Percentiles rank a stretch among this genome's conserved stretches.
phyloP scores from a whole-genome alignment of 2,113 vertebrate species.

The Saccopteryx bilineata region DNA sequence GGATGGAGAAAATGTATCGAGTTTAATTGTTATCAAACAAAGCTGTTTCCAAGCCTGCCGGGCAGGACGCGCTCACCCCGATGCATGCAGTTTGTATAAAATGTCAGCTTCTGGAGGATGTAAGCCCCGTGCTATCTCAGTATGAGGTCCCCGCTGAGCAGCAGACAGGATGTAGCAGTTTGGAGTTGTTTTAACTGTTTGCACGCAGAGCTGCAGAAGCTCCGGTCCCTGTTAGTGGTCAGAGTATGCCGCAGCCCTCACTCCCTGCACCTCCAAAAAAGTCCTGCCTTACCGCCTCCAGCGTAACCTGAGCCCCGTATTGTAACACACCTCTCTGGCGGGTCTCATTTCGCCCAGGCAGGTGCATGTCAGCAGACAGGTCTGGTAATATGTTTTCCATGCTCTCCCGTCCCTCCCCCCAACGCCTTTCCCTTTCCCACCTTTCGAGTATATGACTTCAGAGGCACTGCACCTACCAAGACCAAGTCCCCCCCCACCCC shows the following conservation, averaged over 20 bases:
- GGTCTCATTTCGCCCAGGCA: conserved; percentile 72
- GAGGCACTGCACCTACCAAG: not conserved
- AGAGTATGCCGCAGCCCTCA: not conserved
- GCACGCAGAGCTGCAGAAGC: not conserved
- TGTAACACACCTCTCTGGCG: conserved; percentile 29
- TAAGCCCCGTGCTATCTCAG: conserved; percentile 73
- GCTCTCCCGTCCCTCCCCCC: conserved; percentile 36
- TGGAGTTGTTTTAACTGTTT: conserved; percentile 83
- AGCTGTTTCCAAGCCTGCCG: conserved; percentile 59
- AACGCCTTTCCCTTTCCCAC: conserved; percentile 22
- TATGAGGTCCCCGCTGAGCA: conserved; percentile 76
- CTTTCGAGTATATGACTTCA: not conserved
- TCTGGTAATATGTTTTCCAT: conserved; percentile 41
- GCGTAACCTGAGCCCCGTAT: not conserved
- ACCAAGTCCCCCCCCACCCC: not conserved
- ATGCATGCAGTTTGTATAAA: conserved; percentile 72
- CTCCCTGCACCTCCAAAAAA: conserved; percentile 56
- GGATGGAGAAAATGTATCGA: conserved; percentile 74
- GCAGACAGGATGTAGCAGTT: conserved; percentile 77
- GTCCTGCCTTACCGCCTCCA: conserved; percentile 71
- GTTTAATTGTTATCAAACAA: conserved; percentile 83
- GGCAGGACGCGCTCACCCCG: conserved; percentile 70
- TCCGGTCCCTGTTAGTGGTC: not conserved
- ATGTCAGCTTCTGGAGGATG: conserved; percentile 82
- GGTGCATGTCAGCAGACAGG: conserved; percentile 67